Evolutionary conservation across 2,888 invertebrate species (phyloP), one percentile per base, ranked within the genome.

Genomic region (Teinopalpus imperialis): DNA sequence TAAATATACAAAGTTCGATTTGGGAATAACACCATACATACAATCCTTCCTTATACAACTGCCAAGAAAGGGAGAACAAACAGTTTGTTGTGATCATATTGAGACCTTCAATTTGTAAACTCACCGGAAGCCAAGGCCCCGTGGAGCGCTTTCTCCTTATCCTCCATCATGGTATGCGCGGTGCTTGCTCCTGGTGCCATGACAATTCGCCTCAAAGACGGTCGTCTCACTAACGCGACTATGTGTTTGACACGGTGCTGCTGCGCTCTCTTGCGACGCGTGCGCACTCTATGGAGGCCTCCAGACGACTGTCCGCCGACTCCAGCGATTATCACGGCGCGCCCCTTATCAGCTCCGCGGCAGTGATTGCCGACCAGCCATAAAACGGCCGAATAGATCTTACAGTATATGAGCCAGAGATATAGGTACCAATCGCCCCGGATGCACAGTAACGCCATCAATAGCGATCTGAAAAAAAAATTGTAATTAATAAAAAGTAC

Each of bases 101-200:
- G 2, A 26, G 23, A 21, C 23, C 10, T 43, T 43, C 13, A 24
- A 16, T 23, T 39, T 35, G 27, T 4, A 20, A 41, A 52, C 61
- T 57, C 45, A 63, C 63, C 62, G 49, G 55, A 56, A 43, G 81
- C 70, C 54, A 82, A 58, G 51, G 75, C 74, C 57, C 74, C 74
- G 48, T 74, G 75, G 14, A 86, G 75, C 9, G 78, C 66, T 58
- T 90, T 87, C 66, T 88, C 87, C 66, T 89, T 89, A 63, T 89
- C 89, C 58, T 87, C 89, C 77, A 87, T 81, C 89, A 89, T 89
- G 24, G 85, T 64, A 59, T 89, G 89, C 50, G 89, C 88, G 50
- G 91, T 89, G 64, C 82, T 85, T 39, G 89, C 83, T 79, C 87
- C 88, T 34, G 91, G 91, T 64, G 91, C 90, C 91, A 91, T 91